Base-by-base conservation (phyloP, 1,140 invertebrate species). In the Diuraphis noxia region DNA sequence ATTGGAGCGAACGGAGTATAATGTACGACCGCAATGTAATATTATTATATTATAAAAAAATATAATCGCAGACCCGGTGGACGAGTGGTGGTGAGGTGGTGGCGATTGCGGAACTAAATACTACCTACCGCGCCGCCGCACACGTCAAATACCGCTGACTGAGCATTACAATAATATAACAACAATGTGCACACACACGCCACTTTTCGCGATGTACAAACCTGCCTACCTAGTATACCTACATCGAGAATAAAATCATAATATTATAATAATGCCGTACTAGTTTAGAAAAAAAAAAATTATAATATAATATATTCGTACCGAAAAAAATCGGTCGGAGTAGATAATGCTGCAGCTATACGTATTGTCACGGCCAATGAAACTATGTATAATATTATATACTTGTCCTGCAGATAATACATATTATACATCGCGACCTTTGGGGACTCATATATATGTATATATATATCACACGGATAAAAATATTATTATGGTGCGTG, bases 31-130 rank as follows among this genome's bases (percentile, higher is more conserved):
- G n/a, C 56, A n/a, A 30, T 56, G 4, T 56, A n/a, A n/a, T n/a
- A n/a, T n/a, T n/a, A n/a, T n/a, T 13, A 3, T 63, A 63, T 72
- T n/a, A 41, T 46, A 10, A 17, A 46, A 46, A 72, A 72, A n/a
- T n/a, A n/a, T n/a, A n/a, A 72, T 72, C 56, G 56, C 30, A 72
- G 56, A n/a, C 56, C 30, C 30, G 6, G 30, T n/a, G 56, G 56
- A n/a, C 56, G n/a, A 30, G 56, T 49, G 43, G 43, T 43, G 43
- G 8, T 0, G 43, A 0, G 52, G 9, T 30, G 25, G 30, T 30
- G 56, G 56, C 56, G 56, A 72, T 72, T 72, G 56, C 56, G 56
- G 56, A 72, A 72, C 56, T 72, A 72, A 72, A 72, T n/a, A 72
- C 56, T 72, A 56, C 52, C 56, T n/a, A n/a, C 30, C 56, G 30